Conservation (phyloP, 2,888 invertebrate species). For the Cephus rjabovi region DNA sequence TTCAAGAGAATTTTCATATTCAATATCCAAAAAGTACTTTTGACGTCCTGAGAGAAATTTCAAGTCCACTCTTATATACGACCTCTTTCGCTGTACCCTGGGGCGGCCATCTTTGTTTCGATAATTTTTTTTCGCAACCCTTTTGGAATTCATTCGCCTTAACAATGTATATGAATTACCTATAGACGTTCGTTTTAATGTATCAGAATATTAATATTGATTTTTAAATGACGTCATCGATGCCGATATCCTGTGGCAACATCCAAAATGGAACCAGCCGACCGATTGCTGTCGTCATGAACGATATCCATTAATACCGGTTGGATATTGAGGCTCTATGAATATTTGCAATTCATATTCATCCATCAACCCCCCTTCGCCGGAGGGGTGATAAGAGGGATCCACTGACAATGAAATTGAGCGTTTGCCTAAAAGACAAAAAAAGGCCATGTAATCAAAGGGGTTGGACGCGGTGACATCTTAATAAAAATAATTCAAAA, state of each 20-base stretch:
- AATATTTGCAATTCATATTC: slow-evolving; percentile 39
- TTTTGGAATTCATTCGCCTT: not conserved
- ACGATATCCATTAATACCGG: slow-evolving; percentile 29
- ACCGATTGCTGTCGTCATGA: not conserved
- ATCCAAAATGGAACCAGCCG: not conserved
- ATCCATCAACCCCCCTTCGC: slow-evolving; percentile 34
- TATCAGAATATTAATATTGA: not conserved
- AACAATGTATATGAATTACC: not conserved
- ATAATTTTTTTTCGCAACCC: slow-evolving; percentile 13
- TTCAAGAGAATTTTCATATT: slow-evolving; percentile 33
- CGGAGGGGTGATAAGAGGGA: slow-evolving; percentile 22
- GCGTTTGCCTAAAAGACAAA: not conserved
- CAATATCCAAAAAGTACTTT: slow-evolving; percentile 18
- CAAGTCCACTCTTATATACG: slow-evolving; percentile 17
- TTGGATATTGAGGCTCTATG: not conserved
- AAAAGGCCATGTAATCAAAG: not conserved
- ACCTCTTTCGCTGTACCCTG: not conserved
- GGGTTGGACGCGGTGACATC: not conserved
- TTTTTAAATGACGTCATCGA: not conserved
- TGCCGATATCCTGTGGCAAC: not conserved
- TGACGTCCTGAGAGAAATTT: slow-evolving; percentile 19
- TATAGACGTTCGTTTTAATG: not conserved
- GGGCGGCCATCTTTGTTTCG: not conserved
- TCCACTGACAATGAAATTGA: not conserved
- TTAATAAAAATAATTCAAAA: not conserved